A percentile compares a stretch with the other conserved stretches of the same genome.
Evolutionary conservation across 2,113 vertebrate genomes (phyloP).

Genomic region (Alethe diademata): DNA sequence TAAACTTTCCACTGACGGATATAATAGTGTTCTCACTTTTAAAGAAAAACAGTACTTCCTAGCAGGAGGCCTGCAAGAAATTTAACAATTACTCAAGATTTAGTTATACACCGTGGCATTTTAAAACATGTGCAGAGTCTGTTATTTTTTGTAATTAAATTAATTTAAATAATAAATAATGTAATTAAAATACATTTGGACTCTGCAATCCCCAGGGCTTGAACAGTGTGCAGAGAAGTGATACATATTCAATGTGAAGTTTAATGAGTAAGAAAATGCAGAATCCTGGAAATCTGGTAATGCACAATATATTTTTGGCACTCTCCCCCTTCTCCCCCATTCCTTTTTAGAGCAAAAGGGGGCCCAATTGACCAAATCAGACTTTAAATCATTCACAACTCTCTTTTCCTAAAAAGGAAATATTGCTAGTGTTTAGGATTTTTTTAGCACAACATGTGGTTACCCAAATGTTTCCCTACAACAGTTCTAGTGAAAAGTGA

Average conservation of each 20-base stretch:
- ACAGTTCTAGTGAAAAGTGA: conserved; percentile 48
- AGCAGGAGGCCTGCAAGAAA: conserved; percentile 65
- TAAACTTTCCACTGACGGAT: conserved; percentile 66
- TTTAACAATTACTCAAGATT: conserved; percentile 61
- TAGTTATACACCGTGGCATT: conserved; percentile 31
- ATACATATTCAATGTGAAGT: conserved; percentile 54
- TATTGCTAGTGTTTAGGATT: neutral
- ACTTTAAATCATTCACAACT: conserved; percentile 48
- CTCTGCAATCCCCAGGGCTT: conserved; percentile 18
- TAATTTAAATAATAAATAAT: conserved; percentile 63
- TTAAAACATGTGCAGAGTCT: conserved; percentile 42
- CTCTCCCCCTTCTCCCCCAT: neutral
- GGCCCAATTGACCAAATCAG: conserved; percentile 6
- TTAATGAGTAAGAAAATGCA: conserved; percentile 37
- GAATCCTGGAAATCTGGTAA: conserved; percentile 55
- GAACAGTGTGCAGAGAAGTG: neutral
- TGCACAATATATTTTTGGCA: neutral
- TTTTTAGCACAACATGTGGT: conserved; percentile 49
- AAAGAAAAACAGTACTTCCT: conserved; percentile 72
- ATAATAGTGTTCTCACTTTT: conserved; percentile 73
- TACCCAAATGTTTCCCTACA: conserved; percentile 33
- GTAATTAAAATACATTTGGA: conserved; percentile 57
- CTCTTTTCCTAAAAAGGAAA: conserved; percentile 51
- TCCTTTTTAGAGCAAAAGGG: neutral
- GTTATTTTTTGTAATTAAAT: conserved; percentile 71